Evolutionary conservation across 37 sponge, comb jelly and placozoan species (phyloP), one percentile per base, ranked within the genome.

Genomic region (Haliclona indistincta): DNA sequence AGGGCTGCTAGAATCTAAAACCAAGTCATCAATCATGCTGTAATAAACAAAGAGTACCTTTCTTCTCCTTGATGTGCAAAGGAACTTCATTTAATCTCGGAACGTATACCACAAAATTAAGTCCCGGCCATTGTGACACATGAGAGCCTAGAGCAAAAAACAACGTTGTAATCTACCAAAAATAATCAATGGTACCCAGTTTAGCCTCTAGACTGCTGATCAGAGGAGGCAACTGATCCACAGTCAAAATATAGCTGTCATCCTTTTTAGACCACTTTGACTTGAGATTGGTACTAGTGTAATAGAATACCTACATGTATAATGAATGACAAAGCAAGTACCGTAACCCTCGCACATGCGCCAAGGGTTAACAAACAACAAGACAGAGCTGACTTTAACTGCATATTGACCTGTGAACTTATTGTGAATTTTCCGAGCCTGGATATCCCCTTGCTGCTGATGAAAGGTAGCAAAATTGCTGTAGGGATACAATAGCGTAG

Each of bases 21-120:
- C 51, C 13, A 47, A 15, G 10, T 17, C 15, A 47, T 47, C 15
- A 47, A 47, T 15, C 15, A 15, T 25, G n/a, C 22, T 25, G 7
- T 20, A 58, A 58, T 58, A n/a, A 58, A 58, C 28, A 25, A 58
- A 17, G 51, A 10, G 15, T 17, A 47, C 51, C 51, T 47, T 49
- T 83, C 11, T 36, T 62, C n/a, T 41, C 64, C 30, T 40, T 62
- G 22, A 93, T 83, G 44, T 69, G 52, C 11, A 95, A 70, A 11
- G 92, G 92, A 20, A 26, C 64, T 54, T 89, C 62, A 3, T 84
- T 42, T 6, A 8, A 25, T n/a, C 35, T 56, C 28, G 96, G 87
- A 7, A 85, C 63, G 58, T 91, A 92, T 39, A 95, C 75, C 1
- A 95, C 40, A 64, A 91, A 95, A 38, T 88, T 84, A 55, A 92